Percentiles rank a stretch among this genome's conserved stretches.
Evolutionary conservation across 2,113 vertebrate genomes (phyloP).

Genomic region (Xenus cinereus): DNA sequence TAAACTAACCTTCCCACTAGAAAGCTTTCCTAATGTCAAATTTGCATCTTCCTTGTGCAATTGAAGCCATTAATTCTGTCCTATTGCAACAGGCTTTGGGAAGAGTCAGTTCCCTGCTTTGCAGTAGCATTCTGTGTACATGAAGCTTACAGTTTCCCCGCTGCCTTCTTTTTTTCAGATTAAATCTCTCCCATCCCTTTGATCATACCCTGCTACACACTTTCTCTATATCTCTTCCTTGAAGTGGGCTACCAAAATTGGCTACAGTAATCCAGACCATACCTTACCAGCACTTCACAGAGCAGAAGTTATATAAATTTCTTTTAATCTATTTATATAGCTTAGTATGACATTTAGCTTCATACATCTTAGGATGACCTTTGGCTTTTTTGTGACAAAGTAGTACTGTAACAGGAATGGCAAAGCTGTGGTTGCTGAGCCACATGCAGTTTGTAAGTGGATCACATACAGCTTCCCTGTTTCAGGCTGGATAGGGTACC

Average conservation of each 20-base stretch:
- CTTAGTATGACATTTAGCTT: background rate
- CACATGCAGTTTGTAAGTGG: background rate
- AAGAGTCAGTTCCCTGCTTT: background rate
- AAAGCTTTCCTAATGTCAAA: background rate
- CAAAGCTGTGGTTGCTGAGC: background rate
- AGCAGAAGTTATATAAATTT: background rate
- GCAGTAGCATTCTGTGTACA: background rate
- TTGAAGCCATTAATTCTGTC: background rate
- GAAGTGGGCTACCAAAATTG: background rate
- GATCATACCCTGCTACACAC: background rate
- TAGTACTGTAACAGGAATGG: background rate
- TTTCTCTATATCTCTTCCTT: background rate
- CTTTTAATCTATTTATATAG: background rate
- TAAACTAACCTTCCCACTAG: background rate
- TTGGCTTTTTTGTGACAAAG: background rate
- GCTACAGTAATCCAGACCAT: background rate
- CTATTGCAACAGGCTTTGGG: background rate
- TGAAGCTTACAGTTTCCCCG: background rate
- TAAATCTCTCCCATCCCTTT: slow-evolving; percentile 15
- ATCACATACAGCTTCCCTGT: background rate
- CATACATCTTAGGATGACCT: background rate
- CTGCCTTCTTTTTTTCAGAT: slow-evolving; percentile 2
- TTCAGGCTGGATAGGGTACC: background rate
- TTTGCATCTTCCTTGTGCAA: slow-evolving; percentile 17
- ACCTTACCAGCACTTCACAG: background rate